Base-by-base conservation (phyloP, 2,797 vertebrate species). In the Acanthiza pusilla region DNA sequence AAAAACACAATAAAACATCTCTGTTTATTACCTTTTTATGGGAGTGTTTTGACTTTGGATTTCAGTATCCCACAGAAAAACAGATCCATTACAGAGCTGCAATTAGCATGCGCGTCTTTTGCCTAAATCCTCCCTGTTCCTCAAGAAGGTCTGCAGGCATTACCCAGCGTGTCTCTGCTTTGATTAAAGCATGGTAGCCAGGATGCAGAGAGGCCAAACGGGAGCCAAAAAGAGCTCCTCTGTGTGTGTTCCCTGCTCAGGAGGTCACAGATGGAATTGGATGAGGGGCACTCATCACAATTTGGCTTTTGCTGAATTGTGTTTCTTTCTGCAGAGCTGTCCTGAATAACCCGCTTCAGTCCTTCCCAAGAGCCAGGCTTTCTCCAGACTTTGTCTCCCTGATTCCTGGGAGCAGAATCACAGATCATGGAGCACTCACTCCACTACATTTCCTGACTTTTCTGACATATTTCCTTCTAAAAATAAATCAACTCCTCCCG, bases 11-110 rank as follows among this genome's bases (percentile, higher is more conserved):
- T 58, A 80, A 88, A 86, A 57, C 9, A 1, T 76, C 62, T 76
- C 79, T 32, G 40, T 88, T 95, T 94, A 91, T 92, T 93, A 86
- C 62, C 36, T 63, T 93, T 93, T 96, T 81, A 94, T 91, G 48
- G 62, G 32, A 91, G 19, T 67, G 54, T 88, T 96, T 91, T 93
- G 87, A 92, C 79, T 94, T 84, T n/a, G 38, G 48, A 76, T 96
- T 93, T 96, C 70, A 54, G 73, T 38, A 72, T 50, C 80, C 82
- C 60, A 47, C 23, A 73, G 76, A 86, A 94, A 93, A 94, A 25
- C 51, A 82, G 77, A 90, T 76, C 63, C 66, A 84, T 93, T 70
- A 88, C 3, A 57, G 27, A 18, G 51, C 55, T 85, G 48, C 74
- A 91, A 92, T 85, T 73, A 91, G 40, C 72, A 94, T 4, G 8